These are phyloP conservation scores for Temnothorax nylanderi DNA, from an alignment of 1,140 invertebrate species.

Conservation along the genomic window DNA sequence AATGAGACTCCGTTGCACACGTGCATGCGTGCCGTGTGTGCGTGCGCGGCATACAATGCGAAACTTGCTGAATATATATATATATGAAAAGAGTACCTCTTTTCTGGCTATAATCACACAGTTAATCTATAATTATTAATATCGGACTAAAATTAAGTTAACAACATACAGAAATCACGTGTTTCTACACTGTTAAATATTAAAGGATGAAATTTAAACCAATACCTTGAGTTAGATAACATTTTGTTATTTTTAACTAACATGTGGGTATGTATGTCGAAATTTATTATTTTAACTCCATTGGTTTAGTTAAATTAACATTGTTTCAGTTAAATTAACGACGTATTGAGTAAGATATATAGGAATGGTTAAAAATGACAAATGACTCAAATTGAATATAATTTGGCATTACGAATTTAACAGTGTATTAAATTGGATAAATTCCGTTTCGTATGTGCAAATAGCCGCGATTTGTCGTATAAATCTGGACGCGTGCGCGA, in stretches of 20 bases:
- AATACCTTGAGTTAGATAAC: too few species aligned
- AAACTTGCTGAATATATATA: background rate
- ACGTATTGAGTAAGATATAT: too few species aligned
- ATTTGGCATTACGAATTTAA: too few species aligned
- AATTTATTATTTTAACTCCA: too few species aligned
- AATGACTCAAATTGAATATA: too few species aligned
- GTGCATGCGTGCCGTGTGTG: conserved; percentile 1
- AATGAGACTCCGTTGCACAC: conserved; percentile 67
- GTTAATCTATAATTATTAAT: background rate
- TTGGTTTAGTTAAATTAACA: too few species aligned
- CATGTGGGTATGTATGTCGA: too few species aligned
- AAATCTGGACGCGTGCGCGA: background rate
- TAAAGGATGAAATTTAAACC: too few species aligned
- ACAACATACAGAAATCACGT: background rate
- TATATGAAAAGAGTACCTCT: background rate
- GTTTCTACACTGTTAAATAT: background rate
- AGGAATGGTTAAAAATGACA: too few species aligned
- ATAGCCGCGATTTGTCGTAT: background rate
- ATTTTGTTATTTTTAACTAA: too few species aligned
- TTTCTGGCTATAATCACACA: background rate
- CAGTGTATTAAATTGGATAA: background rate
- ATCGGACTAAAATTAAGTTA: background rate
- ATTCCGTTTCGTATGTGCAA: background rate
- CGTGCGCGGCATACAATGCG: background rate
- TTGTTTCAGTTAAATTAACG: too few species aligned